Conservation (phyloP, 2,888 invertebrate genomes). For the Noctua comes region DNA sequence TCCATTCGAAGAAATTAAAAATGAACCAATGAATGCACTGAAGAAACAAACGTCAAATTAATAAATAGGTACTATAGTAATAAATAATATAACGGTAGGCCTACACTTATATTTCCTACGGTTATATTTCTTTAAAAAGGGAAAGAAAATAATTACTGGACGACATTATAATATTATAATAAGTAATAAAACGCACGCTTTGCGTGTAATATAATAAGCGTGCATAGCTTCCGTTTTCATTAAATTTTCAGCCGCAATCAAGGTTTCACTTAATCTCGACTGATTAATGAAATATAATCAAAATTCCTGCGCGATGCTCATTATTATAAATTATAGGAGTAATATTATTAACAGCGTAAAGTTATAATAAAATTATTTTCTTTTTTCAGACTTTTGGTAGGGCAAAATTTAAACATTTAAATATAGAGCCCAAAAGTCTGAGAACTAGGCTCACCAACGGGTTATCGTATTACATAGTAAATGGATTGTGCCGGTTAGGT, state of each 20-base stretch:
- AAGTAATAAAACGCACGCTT: constrained; percentile 24
- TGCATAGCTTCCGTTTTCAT: constrained; percentile 53
- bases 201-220: constrained; percentile 25
- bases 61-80: background rate
- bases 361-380: background rate
- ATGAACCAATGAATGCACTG: background rate
- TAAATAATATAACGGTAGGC: background rate
- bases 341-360: constrained; percentile 27
- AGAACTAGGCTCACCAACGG: background rate
- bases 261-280: constrained; percentile 58
- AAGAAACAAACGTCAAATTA: background rate
- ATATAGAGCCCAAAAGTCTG: background rate
- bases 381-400: background rate
- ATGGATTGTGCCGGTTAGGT: background rate
- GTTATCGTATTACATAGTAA: background rate
- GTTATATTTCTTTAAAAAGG: background rate
- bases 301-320: constrained; percentile 29
- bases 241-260: constrained; percentile 59
- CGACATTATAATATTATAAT: constrained; percentile 20
- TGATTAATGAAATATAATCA: constrained; percentile 52
- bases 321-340: constrained; percentile 41
- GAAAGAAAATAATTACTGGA: background rate
- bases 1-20: background rate
- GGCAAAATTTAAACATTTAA: background rate
- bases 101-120: no score